Conservation (phyloP, 92 coral and sea anemone genomes). For the Virgularia gustaviana region DNA sequence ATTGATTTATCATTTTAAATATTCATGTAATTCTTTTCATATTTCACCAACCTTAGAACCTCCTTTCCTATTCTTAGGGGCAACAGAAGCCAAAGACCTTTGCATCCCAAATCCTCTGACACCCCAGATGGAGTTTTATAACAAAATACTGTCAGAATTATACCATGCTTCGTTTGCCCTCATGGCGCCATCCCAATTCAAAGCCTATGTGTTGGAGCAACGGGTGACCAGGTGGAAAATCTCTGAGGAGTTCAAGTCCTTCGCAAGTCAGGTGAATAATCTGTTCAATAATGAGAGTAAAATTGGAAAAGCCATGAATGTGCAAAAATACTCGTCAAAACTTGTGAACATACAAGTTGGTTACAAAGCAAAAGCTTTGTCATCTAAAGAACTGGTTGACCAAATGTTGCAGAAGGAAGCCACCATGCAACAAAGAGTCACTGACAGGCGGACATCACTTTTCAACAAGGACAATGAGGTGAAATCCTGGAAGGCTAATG, state of each 20-base stretch:
- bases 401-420: background rate
- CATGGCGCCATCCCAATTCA: slow-evolving; percentile 10
- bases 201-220: background rate
- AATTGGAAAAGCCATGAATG: slow-evolving; percentile 32
- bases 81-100: slow-evolving; percentile 15
- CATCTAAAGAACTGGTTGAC: background rate
- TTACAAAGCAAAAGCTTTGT: slow-evolving; percentile 27
- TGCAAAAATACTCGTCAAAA: slow-evolving; percentile 12
- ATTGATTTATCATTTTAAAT: background rate
- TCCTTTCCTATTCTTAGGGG: too few species aligned
- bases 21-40: background rate
- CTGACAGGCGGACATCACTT: slow-evolving; percentile 8
- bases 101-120: slow-evolving; percentile 23
- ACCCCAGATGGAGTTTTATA: slow-evolving; percentile 17
- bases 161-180: slow-evolving; percentile 16
- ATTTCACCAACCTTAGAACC: too few species aligned
- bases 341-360: background rate
- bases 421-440: too few species aligned
- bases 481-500: slow-evolving; percentile 26
- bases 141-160: slow-evolving; percentile 7
- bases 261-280: background rate
- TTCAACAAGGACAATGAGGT: slow-evolving; percentile 34
- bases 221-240: slow-evolving; percentile 14
- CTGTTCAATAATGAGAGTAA: slow-evolving; percentile 1
- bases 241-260: background rate